A percentile compares a stretch with the other conserved stretches of the same genome.
phyloP scores from a whole-genome alignment of 2,113 vertebrate genomes.

The Brachypteracias leptosomus region DNA sequence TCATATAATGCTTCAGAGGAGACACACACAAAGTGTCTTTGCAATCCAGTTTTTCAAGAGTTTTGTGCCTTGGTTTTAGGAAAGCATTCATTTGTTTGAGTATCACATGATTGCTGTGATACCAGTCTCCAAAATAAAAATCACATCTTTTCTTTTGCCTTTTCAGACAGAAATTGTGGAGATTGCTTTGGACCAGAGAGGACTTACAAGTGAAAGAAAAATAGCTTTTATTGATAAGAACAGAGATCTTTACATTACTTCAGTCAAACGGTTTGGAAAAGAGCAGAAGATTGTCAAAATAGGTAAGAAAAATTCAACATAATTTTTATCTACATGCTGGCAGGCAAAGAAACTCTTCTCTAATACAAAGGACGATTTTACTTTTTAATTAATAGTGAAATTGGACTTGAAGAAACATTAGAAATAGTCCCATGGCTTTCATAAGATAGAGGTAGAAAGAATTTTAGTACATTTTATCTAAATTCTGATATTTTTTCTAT shows the following conservation, averaged over 20 bases:
- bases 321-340: background rate
- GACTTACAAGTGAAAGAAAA: constrained; percentile 87
- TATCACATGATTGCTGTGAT: background rate
- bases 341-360: background rate
- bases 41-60: background rate
- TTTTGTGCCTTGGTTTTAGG: background rate
- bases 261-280: constrained; percentile 85
- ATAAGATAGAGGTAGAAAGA: background rate
- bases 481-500: background rate
- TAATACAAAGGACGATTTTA: background rate
- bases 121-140: background rate
- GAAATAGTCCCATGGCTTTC: background rate
- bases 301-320: constrained; percentile 75
- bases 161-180: constrained; percentile 89
- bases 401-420: background rate
- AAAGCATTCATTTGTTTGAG: background rate
- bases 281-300: constrained; percentile 91
- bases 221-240: constrained; percentile 96
- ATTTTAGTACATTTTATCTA: background rate
- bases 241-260: constrained; percentile 90
- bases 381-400: background rate
- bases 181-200: constrained; percentile 92
- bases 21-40: background rate
- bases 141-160: background rate
- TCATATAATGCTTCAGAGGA: background rate